Percentiles rank a stretch among this genome's conserved stretches.
phyloP scores from a whole-genome alignment of 2,797 vertebrate species.

The Hipposideros larvatus region DNA sequence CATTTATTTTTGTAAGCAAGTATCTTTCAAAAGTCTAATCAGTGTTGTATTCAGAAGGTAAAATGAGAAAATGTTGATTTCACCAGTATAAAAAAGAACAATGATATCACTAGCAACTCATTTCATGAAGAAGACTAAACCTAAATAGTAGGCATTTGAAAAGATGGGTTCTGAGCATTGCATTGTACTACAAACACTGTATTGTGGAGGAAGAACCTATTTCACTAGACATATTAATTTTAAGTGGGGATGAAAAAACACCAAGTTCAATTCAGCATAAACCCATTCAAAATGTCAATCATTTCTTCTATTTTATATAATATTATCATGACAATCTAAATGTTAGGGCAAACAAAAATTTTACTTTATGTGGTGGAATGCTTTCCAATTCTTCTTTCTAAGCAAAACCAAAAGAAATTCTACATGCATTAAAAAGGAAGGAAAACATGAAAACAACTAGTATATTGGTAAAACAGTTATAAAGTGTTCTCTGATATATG shows the following conservation, averaged over 20 bases:
- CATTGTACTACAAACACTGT: neutral
- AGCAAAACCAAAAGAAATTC: neutral
- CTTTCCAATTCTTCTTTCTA: neutral
- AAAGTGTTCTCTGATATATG: neutral
- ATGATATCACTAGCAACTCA: conserved; percentile 15
- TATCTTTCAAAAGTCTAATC: conserved; percentile 67
- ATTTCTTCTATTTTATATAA: neutral
- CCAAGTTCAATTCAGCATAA: neutral
- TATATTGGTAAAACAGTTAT: neutral
- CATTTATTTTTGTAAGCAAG: conserved; percentile 63
- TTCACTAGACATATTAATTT: neutral
- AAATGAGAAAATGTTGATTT: conserved; percentile 64
- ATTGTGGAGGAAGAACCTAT: neutral
- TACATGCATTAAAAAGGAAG: neutral
- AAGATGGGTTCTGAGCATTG: neutral
- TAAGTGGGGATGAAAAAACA: neutral
- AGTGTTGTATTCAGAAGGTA: conserved; percentile 43
- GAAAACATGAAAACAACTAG: neutral
- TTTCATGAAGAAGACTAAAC: conserved; percentile 20
- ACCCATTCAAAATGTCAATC: neutral
- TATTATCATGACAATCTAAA: neutral
- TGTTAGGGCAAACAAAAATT: neutral
- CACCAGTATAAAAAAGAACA: conserved; percentile 21
- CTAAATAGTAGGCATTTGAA: conserved; percentile 13
- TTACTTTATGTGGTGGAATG: neutral